Evolutionary conservation across 2,797 vertebrate species (phyloP).

Genomic region (Gymnodraco acuticeps): DNA sequence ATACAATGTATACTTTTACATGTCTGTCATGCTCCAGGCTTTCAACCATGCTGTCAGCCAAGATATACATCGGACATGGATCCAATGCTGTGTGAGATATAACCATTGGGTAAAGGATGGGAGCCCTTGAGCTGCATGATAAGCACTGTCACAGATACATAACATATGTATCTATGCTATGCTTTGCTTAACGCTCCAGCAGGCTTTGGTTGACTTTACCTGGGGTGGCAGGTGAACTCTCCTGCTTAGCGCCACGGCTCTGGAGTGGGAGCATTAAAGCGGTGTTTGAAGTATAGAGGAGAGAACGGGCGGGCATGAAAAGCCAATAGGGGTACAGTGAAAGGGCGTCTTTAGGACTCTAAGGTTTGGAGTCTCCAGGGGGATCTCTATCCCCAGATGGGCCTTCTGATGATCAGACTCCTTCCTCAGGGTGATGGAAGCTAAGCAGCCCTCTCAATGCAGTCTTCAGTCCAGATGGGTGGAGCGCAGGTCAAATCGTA

Average conservation of each 20-base stretch:
- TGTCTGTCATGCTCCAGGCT: slow-evolving; percentile 74
- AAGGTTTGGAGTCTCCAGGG: slow-evolving; percentile 48
- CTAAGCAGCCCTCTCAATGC: slow-evolving; percentile 54
- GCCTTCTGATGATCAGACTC: slow-evolving; percentile 53
- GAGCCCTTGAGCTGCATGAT: slow-evolving; percentile 80
- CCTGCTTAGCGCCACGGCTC: slow-evolving; percentile 16
- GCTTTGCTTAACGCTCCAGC: slow-evolving; percentile 67
- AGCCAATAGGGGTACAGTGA: slow-evolving; percentile 24
- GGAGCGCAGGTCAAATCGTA: slow-evolving; percentile 74
- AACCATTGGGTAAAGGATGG: slow-evolving; percentile 77
- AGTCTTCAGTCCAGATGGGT: slow-evolving; percentile 74
- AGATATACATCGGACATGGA: slow-evolving; percentile 81
- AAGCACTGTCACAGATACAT: slow-evolving; percentile 79
- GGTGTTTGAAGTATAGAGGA: slow-evolving; percentile 18
- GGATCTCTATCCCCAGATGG: slow-evolving; percentile 63
- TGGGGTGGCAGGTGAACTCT: slow-evolving; percentile 68
- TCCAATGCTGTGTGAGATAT: slow-evolving; percentile 75
- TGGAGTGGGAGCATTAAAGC: slow-evolving; percentile 49
- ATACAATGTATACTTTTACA: slow-evolving; percentile 71
- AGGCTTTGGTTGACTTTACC: slow-evolving; percentile 66
- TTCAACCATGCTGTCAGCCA: slow-evolving; percentile 74
- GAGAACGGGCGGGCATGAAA: slow-evolving; percentile 23
- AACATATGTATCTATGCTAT: slow-evolving; percentile 80
- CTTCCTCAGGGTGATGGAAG: slow-evolving; percentile 67
- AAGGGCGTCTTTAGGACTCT: slow-evolving; percentile 26